phyloP scores from a whole-genome alignment of 2,888 invertebrate species.

The Cyclophora punctaria region DNA sequence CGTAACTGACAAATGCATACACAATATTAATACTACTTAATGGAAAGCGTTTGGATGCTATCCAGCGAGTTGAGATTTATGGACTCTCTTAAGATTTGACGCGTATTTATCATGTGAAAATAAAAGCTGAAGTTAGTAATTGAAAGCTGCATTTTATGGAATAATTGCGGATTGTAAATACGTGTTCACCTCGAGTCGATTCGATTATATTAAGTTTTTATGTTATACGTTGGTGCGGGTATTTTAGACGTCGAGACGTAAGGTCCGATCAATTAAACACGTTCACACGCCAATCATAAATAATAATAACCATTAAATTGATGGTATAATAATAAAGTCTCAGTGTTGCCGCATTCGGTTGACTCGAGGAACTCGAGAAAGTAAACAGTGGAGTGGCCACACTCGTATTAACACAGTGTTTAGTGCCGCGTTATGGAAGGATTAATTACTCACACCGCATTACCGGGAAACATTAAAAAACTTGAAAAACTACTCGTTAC shows the following conservation, averaged over 20 bases:
- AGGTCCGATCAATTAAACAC: conserved; percentile 36
- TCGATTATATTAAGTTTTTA: conserved; percentile 17
- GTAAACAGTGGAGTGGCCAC: conserved; percentile 40
- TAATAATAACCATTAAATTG: conserved; percentile 53
- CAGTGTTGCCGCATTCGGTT: conserved; percentile 29
- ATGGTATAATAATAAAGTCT: conserved; percentile 45
- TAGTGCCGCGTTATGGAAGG: conserved; percentile 47
- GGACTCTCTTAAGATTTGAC: not conserved
- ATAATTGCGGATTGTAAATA: conserved; percentile 3
- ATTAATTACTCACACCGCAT: conserved; percentile 50
- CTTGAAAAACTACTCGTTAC: conserved; percentile 42
- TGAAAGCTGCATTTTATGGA: not conserved
- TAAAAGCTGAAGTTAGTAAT: conserved; percentile 11
- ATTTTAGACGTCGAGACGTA: conserved; percentile 14
- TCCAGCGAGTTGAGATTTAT: conserved; percentile 36
- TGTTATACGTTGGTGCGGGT: conserved; percentile 1
- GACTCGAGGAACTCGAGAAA: conserved; percentile 27
- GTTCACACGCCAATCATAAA: conserved; percentile 61
- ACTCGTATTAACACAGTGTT: conserved; percentile 32
- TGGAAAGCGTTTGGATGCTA: conserved; percentile 30
- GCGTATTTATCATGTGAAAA: no score
- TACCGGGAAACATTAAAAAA: conserved; percentile 55
- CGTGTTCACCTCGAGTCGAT: conserved; percentile 18
- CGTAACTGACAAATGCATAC: not conserved
- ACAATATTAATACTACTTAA: conserved; percentile 21